Evolutionary conservation across 2,888 invertebrate species (phyloP).

Genomic region (Leptothorax acervorum): DNA sequence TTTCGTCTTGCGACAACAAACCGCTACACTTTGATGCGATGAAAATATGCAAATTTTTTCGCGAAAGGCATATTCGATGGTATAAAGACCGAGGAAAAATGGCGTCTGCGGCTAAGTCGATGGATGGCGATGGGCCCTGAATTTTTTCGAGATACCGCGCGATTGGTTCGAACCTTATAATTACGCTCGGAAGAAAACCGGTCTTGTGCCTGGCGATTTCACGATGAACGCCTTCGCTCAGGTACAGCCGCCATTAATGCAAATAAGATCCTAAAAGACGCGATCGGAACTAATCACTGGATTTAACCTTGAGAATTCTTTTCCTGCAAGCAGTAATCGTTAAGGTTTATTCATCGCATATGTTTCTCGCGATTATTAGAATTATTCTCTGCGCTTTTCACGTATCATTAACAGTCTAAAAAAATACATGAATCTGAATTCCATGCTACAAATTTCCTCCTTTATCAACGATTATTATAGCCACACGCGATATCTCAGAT

Average conservation of each 20-base stretch:
- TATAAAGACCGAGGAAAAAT: slow-evolving; percentile 54
- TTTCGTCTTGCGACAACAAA: not conserved
- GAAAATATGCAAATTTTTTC: slow-evolving; percentile 12
- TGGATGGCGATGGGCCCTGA: slow-evolving; percentile 53
- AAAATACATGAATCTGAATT: not conserved
- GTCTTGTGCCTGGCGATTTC: slow-evolving; percentile 69
- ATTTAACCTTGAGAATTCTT: slow-evolving; percentile 38
- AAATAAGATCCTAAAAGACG: slow-evolving; percentile 67
- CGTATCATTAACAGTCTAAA: not conserved
- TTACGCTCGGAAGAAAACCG: slow-evolving; percentile 74
- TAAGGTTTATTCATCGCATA: not conserved
- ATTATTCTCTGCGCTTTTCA: not conserved
- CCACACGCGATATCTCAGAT: not conserved
- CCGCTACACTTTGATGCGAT: not conserved
- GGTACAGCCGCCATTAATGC: slow-evolving; percentile 70
- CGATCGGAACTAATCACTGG: slow-evolving; percentile 63
- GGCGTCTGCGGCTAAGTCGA: slow-evolving; percentile 56
- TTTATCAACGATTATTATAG: not conserved
- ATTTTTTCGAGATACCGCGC: slow-evolving; percentile 68
- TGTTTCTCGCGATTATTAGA: slow-evolving; percentile 14
- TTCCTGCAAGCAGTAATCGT: slow-evolving; percentile 54
- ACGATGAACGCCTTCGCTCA: slow-evolving; percentile 67
- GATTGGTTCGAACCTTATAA: slow-evolving; percentile 75
- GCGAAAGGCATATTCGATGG: slow-evolving; percentile 1
- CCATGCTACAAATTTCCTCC: not conserved